Conservation (phyloP, 2,888 invertebrate genomes). For the Tetheella fluctuosa region DNA sequence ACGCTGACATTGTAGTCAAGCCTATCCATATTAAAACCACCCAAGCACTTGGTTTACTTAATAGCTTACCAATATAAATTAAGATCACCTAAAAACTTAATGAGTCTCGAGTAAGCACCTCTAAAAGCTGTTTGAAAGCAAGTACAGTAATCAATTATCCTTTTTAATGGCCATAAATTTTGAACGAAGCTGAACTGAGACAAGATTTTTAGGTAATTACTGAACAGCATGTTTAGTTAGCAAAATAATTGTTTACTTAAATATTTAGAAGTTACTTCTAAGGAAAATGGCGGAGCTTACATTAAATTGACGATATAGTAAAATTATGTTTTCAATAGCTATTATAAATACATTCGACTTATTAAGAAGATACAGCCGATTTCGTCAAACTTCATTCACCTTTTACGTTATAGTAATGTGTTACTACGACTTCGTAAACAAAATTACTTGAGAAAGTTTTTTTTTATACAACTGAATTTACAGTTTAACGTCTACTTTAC, state of each 20-base stretch:
- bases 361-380: no score
- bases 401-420: no score
- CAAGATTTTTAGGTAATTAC: constrained; percentile 7
- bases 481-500: no score
- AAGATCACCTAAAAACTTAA: constrained; percentile 10
- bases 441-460: no score
- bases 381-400: no score
- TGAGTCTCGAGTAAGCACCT: constrained; percentile 8
- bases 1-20: no score
- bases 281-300: not conserved
- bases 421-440: no score
- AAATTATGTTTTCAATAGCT: not conserved
- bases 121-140: constrained; percentile 9
- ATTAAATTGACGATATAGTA: not conserved
- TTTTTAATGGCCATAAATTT: constrained; percentile 11
- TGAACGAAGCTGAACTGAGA: not conserved
- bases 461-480: no score
- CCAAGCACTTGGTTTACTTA: not conserved
- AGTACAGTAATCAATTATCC: constrained; percentile 11
- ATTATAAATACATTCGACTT: no score
- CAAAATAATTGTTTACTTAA: not conserved
- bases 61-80: constrained; percentile 12
- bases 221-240: not conserved
- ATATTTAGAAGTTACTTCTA: not conserved
- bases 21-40: not conserved